These are phyloP conservation scores for Percina caprodes DNA, from an alignment of 2,113 vertebrate genomes.

Conservation along the genomic window DNA sequence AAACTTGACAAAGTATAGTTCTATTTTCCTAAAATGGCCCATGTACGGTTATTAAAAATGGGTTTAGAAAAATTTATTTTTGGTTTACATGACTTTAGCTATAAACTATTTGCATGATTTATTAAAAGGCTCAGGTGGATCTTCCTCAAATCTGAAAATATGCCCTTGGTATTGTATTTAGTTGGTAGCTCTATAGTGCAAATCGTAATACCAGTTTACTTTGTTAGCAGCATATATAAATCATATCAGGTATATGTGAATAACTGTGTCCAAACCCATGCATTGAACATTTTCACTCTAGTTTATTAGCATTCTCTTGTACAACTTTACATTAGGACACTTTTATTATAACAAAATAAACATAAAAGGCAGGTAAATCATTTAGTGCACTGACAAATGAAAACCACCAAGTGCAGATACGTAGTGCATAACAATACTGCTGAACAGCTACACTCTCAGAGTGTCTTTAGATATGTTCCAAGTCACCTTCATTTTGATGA, in stretches of 20 bases:
- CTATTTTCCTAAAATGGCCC: too few relatives aligned
- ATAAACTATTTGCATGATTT: too few relatives aligned
- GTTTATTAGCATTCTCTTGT: slow-evolving; percentile 74
- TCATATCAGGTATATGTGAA: not conserved
- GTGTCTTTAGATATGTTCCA: slow-evolving; percentile 18
- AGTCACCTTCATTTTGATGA: slow-evolving; percentile 35
- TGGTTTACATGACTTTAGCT: not conserved
- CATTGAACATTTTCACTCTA: slow-evolving; percentile 40
- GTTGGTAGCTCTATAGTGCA: too few relatives aligned
- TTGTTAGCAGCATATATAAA: too few relatives aligned
- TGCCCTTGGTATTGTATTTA: not conserved
- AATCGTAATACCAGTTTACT: not conserved
- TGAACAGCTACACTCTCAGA: slow-evolving; percentile 25
- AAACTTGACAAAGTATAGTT: not conserved
- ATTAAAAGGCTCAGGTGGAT: not conserved
- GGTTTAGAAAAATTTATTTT: not conserved
- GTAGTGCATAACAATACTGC: slow-evolving; percentile 38
- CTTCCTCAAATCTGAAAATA: too few relatives aligned
- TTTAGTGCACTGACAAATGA: slow-evolving; percentile 73
- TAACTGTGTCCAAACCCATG: not conserved
- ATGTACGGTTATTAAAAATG: too few relatives aligned
- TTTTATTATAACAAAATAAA: slow-evolving; percentile 63
- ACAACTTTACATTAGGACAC: slow-evolving; percentile 70
- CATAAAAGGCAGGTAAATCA: slow-evolving; percentile 67
- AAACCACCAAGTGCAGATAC: slow-evolving; percentile 59